Conservation (phyloP, 92 coral and sea anemone species). For the Umimayanthus kanabou region DNA sequence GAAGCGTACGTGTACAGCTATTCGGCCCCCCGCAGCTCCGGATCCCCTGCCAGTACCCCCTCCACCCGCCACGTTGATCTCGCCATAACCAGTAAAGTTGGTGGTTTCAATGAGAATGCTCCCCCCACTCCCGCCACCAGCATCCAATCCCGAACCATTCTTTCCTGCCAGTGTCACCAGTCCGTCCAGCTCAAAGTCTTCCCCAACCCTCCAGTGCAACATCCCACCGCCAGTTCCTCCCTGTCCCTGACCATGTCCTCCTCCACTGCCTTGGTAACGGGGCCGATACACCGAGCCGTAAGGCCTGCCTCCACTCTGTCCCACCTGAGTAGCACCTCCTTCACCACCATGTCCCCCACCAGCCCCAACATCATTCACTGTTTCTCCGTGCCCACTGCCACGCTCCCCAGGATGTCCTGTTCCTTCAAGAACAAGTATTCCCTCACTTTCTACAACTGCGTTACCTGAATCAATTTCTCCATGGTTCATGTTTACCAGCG, state of each 20-base stretch:
- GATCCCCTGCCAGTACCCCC: conserved; percentile 55
- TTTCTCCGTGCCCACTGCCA: conserved; percentile 64
- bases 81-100: conserved; percentile 72
- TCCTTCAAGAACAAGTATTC: conserved; percentile 62
- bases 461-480: conserved; percentile 71
- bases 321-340: conserved; percentile 48
- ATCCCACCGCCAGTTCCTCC: conserved; percentile 75
- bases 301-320: conserved; percentile 43
- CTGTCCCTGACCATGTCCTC: conserved; percentile 66
- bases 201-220: conserved; percentile 66
- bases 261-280: conserved; percentile 64
- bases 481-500: conserved; percentile 59
- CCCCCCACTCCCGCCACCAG: conserved; percentile 80
- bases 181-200: conserved; percentile 65
- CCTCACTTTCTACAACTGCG: conserved; percentile 66
- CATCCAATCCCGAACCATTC: conserved; percentile 56
- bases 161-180: conserved; percentile 57
- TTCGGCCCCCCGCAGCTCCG: conserved; percentile 68
- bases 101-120: conserved; percentile 64
- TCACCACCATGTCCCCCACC: conserved; percentile 79
- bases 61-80: conserved; percentile 63
- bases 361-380: conserved; percentile 50
- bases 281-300: conserved; percentile 70
- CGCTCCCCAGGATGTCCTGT: conserved; percentile 56
- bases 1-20: conserved; percentile 65